phyloP scores from a whole-genome alignment of 53 echinoderm and acorn worm genomes.

The Paracentrotus lividus region DNA sequence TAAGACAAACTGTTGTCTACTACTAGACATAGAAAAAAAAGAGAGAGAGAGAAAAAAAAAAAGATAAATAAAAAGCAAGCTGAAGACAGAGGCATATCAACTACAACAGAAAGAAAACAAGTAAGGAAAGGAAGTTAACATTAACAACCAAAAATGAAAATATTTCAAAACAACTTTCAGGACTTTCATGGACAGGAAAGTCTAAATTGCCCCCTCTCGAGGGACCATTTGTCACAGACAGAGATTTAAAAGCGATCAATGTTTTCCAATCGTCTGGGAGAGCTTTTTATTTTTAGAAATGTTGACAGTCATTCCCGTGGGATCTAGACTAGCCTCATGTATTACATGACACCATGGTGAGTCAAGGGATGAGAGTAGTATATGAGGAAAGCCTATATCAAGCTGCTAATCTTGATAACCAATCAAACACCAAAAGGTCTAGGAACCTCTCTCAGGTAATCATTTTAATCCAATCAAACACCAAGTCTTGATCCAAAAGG shows the following conservation, averaged over 20 bases:
- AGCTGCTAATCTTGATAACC: constrained; percentile 10
- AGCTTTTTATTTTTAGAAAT: constrained; percentile 25
- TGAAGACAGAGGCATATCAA: neutral
- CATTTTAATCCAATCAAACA: neutral
- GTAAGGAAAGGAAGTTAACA: neutral
- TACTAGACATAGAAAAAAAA: neutral
- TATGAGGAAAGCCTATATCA: constrained; percentile 35
- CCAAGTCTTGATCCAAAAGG: neutral
- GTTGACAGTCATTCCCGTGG: constrained; percentile 31
- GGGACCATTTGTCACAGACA: constrained; percentile 12
- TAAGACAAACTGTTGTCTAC: neutral
- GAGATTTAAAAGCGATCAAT: neutral
- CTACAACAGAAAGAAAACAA: neutral
- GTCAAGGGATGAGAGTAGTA: constrained; percentile 25
- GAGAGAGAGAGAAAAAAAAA: neutral
- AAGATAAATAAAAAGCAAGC: neutral
- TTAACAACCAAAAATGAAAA: neutral
- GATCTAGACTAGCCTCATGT: neutral
- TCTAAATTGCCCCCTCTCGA: neutral
- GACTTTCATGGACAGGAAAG: neutral
- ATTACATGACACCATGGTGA: neutral
- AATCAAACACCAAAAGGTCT: neutral
- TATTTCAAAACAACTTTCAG: constrained; percentile 37
- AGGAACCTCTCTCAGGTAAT: neutral
- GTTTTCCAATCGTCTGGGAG: constrained; percentile 38